Evolutionary conservation across 64 coral and sea anemone species (phyloP).

Genomic region (Anthopleura sola): DNA sequence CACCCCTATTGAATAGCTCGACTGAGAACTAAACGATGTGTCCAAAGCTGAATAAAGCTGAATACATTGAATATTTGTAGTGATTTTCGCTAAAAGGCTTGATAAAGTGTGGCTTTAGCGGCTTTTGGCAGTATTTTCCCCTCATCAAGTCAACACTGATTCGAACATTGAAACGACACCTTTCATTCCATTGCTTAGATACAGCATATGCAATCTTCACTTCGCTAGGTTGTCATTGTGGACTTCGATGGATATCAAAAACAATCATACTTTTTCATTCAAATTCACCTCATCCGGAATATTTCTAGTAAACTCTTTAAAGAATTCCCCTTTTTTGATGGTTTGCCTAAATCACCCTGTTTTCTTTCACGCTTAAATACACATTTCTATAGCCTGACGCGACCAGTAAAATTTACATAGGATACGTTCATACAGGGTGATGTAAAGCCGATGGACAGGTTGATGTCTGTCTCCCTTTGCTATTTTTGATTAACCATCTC

Average conservation of each 20-base stretch:
- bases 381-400: background rate
- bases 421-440: background rate
- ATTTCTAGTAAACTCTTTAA: background rate
- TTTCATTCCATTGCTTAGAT: slow-evolving; percentile 12
- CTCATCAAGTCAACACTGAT: slow-evolving; percentile 5
- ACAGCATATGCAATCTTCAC: background rate
- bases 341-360: background rate
- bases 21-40: background rate
- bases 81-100: slow-evolving; percentile 13
- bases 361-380: background rate
- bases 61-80: slow-evolving; percentile 8
- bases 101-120: background rate
- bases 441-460: background rate
- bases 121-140: background rate
- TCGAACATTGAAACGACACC: background rate
- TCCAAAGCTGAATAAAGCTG: background rate
- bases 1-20: background rate
- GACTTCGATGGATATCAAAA: background rate
- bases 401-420: slow-evolving; percentile 22
- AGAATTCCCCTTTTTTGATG: background rate
- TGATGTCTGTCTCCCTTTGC: background rate
- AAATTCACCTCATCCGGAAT: background rate
- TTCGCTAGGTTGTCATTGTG: background rate
- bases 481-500: background rate
- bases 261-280: background rate